Base-by-base conservation (phyloP, 2,113 vertebrate genomes). In the Setophaga petechia region DNA sequence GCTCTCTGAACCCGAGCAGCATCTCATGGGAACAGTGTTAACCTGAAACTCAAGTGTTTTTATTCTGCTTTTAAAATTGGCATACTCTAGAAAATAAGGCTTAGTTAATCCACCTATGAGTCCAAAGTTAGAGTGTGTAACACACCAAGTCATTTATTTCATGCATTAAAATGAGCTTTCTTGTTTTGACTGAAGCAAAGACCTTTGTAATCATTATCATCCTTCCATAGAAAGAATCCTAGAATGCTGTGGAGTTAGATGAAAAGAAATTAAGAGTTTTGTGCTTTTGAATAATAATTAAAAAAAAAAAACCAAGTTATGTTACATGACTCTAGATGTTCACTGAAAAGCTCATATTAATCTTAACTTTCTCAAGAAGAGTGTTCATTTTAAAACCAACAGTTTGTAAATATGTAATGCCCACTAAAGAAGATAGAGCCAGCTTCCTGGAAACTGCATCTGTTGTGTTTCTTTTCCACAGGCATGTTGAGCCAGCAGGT, bases 381-480 rank as follows among this genome's bases (percentile, higher is more conserved):
- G 47, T 69, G 89, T 93, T 93, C 28, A 61, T 95, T 97, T 97
- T 96, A 95, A 95, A 97, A 96, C 93, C 39, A 74, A 84, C 11
- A 5, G 57, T 74, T 84, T 97, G 94, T 97, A 97, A 96, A 89
- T 98, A 98, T 54, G 21, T 79, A 95, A 96, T 94, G 94, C 88
- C 96, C 96, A 97, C 96, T 90, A 54, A 89, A 74, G 90, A 94
- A 69, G 95, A 63, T 91, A 94, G 95, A 97, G 82, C 94, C 97
- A 97, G 95, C 94, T 97, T 96, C 95, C 97, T 97, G 96, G 97
- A 96, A 94, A 89, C 83, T 77, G 87, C 90, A 95, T 82, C 94
- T 35, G 16, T 76, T 62, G 67, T 73, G 91, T 87, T 95, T 95
- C 81, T 96, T 90, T 87, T 94, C 84, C 78, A 31, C 84, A 95